A percentile compares a stretch with the other conserved stretches of the same genome.
phyloP scores from a whole-genome alignment of 2,113 vertebrate genomes.

The Raja brachyura region DNA sequence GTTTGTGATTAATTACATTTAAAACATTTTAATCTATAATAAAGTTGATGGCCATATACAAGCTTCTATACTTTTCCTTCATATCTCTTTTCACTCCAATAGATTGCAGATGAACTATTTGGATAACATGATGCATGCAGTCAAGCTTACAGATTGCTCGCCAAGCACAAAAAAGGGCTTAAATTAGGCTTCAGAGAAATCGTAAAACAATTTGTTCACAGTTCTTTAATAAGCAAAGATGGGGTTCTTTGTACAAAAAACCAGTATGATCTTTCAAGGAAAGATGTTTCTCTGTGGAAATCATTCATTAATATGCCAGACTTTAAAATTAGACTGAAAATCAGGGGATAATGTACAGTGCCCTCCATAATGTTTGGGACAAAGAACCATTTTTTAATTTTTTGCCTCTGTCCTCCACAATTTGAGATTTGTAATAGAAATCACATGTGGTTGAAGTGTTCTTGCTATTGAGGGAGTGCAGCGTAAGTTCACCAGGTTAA shows the following conservation, averaged over 20 bases:
- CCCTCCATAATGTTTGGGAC: not conserved
- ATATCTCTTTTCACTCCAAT: constrained; percentile 2
- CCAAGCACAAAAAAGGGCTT: not conserved
- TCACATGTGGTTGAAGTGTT: no score
- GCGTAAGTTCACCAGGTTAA: no score
- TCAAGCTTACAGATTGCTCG: not conserved
- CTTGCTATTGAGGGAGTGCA: no score
- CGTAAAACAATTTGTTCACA: not conserved
- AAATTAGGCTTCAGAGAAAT: not conserved
- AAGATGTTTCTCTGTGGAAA: not conserved
- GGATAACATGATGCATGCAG: not conserved
- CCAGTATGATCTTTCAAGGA: not conserved
- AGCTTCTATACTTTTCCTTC: not conserved
- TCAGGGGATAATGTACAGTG: not conserved
- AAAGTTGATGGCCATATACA: not conserved
- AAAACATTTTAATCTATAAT: not conserved
- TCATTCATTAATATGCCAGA: not conserved
- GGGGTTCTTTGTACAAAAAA: not conserved
- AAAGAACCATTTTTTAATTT: no score
- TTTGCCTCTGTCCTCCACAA: no score
- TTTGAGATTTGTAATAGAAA: no score
- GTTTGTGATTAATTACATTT: not conserved
- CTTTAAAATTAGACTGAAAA: not conserved
- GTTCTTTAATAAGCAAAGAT: not conserved
- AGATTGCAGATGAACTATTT: not conserved